Base-by-base conservation (phyloP, 2,888 invertebrate species). In the Drepanosiphum platanoidis region DNA sequence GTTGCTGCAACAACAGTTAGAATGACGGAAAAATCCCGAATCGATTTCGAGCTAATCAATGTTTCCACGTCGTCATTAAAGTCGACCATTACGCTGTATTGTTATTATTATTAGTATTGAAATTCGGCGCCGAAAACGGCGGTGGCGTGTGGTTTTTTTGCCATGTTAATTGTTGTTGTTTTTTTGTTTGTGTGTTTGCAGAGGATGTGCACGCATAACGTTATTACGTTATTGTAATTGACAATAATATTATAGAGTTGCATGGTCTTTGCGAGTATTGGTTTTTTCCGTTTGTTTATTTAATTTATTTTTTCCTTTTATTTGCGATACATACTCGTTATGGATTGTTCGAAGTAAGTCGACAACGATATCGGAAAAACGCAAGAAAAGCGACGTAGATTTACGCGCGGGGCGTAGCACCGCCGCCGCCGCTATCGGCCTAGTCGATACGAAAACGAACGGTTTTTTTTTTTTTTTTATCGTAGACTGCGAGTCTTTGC, bases 381-480 rank as follows among this genome's bases (percentile, higher is more conserved):
- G 46, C 18, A 27, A 70, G 68, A 34, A 71, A 30, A n/a, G 0
- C 7, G 1, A 1, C 27, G 58, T 58, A 80, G 46, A 52, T 46
- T 32, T n/a, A n/a, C n/a, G 34, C 34, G 46, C 68, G 66, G n/a
- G 34, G 34, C 15, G 32, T 66, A 13, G 78, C n/a, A 46, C 42
- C n/a, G 79, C 34, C 15, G 68, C 79, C 46, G 9, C 27, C 11
- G 9, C 11, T 1, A 46, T 46, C 46, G 42, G 79, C 66, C 42
- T 66, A 3, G 32, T 79, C 46, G 34, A 32, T 46, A 34, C 36
- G 80, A 58, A 71, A 58, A 1, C 30, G 22, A 64, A 58, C 39
- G 72, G 42, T 82, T 82, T 42, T n/a, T n/a, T n/a, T n/a, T n/a
- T n/a, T n/a, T n/a, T n/a, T n/a, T 74, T 82, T 82, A 72, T 82